Conservation (phyloP, 2,113 vertebrate species). For the Lagenorhynchus albirostris region DNA sequence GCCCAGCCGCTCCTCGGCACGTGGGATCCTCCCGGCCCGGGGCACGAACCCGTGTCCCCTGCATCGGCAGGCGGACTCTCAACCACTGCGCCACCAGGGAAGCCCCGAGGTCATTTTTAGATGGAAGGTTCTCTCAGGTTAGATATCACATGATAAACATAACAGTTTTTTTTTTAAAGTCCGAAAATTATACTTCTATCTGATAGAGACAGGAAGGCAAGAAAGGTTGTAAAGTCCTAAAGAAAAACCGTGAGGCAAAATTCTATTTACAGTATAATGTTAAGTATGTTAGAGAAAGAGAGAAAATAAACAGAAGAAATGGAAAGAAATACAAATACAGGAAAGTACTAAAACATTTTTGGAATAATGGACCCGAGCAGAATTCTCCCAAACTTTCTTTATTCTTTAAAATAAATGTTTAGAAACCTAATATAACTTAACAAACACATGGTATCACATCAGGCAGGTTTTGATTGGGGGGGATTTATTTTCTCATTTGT, state of each 20-base stretch:
- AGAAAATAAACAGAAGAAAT: neutral
- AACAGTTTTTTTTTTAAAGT: neutral
- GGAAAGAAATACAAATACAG: neutral
- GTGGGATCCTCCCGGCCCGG: too few species aligned
- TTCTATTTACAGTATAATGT: neutral
- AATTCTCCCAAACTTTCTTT: neutral
- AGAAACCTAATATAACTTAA: neutral
- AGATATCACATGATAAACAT: neutral
- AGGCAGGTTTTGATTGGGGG: neutral
- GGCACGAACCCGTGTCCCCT: accelerated
- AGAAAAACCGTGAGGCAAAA: neutral
- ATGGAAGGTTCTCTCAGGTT: neutral
- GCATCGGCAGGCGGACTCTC: too few species aligned
- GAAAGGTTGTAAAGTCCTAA: neutral
- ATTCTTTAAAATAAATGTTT: neutral
- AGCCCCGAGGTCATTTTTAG: neutral
- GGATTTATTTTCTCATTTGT: neutral
- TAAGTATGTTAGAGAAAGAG: neutral
- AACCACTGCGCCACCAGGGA: too few species aligned
- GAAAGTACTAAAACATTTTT: neutral
- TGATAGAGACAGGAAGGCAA: neutral
- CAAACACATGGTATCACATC: neutral
- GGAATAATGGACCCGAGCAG: neutral
- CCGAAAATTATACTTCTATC: neutral
- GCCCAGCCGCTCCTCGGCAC: too few species aligned